Evolutionary conservation across 2,888 invertebrate species (phyloP), one percentile per base, ranked within the genome.

Genomic region (Thereva nobilitata): DNA sequence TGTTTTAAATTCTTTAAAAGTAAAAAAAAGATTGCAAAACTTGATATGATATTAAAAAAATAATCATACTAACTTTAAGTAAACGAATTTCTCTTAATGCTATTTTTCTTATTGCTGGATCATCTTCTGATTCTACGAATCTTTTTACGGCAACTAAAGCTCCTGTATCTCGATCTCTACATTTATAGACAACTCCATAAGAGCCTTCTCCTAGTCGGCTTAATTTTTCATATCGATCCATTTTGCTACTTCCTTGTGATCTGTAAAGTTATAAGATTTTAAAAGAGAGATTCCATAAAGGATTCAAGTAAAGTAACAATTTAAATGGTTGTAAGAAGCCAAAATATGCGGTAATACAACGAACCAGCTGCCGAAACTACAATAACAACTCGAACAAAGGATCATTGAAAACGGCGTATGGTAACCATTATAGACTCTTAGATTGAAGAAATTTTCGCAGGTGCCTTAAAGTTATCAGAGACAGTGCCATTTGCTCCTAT

Each of bases 81-180:
- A 97, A 89, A 73, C 95, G 86, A 76, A 97, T 95, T 84, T 97
- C 97, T 73, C 97, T 82, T 61, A 97, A 86, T 1, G 97, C 97
- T 72, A 97, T 97, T 83, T 97, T 97, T 75, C 96, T 86, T 72
- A 97, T 97, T 54, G 96, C 88, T 6, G 95, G 95, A 82, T 97
- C 97, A 78, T 97, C 96, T 79, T 97, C 97, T 67, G 95, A 95
- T 82, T 97, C 97, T 8, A 96, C 91, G 79, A 97, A 97, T 81
- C 97, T 93, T 83, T 97, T 97, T 70, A 97, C 95, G 49, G 97
- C 97, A 49, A 97, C 97, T 68, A 96, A 85, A 77, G 94, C 93
- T 12, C 97, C 95, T 1, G 93, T 95, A 76, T 97, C 97, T 68
- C 95, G 86, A 83, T 97, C 95, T 66, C 93, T 88, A 80, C 97